Percentiles rank a stretch among this genome's conserved stretches.
Conservation (phyloP, 2,888 invertebrate species). For the Drepana falcataria region DNA sequence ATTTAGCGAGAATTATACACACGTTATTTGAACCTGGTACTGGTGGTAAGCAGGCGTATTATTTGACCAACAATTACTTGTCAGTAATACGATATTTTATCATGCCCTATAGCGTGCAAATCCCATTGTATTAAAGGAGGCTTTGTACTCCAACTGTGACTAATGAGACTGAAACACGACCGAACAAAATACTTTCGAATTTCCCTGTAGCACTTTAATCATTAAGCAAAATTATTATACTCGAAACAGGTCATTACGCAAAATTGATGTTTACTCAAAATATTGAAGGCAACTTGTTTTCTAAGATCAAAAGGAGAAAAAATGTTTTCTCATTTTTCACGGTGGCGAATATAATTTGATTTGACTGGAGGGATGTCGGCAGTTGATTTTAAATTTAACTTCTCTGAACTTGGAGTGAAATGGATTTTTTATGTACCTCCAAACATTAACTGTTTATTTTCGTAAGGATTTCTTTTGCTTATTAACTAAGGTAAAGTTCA, state of each 20-base stretch:
- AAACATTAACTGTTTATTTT: constrained; percentile 55
- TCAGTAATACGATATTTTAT: constrained; percentile 26
- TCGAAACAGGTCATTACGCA: constrained; percentile 44
- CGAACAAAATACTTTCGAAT: constrained; percentile 12
- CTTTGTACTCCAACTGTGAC: constrained; percentile 17
- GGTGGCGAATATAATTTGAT: constrained; percentile 69
- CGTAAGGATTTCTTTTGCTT: constrained; percentile 30
- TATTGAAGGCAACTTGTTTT: constrained; percentile 51
- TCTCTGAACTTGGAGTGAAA: constrained; percentile 53
- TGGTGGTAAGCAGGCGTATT: constrained; percentile 2
- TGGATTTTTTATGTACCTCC: constrained; percentile 58
- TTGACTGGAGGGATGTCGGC: constrained; percentile 55
- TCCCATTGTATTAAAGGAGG: constrained; percentile 8
- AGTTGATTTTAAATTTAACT: constrained; percentile 68
- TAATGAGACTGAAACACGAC: constrained; percentile 39
- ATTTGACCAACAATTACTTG: constrained; percentile 19
- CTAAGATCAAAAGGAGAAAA: constrained; percentile 56
- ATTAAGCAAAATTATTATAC: constrained; percentile 34
- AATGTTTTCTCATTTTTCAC: constrained; percentile 62
- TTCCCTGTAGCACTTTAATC: constrained; percentile 28
- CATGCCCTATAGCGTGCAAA: constrained; percentile 20
- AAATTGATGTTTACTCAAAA: constrained; percentile 57
- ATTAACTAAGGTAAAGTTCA: constrained; percentile 21
- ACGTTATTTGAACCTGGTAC: not conserved
- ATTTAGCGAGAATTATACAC: not conserved